Conservation (phyloP, 2,113 vertebrate genomes). For the Gobiocypris rarus region DNA sequence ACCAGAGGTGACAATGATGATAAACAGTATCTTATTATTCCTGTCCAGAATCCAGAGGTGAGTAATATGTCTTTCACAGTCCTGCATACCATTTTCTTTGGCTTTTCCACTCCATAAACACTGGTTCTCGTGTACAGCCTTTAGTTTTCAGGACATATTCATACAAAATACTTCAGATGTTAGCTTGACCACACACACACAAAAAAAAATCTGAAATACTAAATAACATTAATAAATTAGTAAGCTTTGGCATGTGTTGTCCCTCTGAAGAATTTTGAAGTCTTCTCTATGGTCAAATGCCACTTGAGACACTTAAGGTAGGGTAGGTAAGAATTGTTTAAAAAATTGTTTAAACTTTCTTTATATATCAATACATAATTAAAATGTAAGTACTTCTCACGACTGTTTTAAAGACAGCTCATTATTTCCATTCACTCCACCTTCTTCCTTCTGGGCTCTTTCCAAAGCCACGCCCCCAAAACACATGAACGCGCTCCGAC, state of each 20-base stretch:
- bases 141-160: neutral
- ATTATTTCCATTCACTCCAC: too few relatives aligned
- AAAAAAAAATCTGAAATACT: neutral
- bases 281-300: neutral
- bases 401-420: too few relatives aligned
- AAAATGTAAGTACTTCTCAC: too few relatives aligned
- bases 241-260: neutral
- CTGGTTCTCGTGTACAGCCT: neutral
- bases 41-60: slow-evolving; percentile 6
- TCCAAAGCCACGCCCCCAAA: too few relatives aligned
- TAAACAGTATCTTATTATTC: slow-evolving; percentile 38
- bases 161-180: neutral
- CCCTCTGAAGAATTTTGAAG: too few relatives aligned
- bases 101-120: neutral
- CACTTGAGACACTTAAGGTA: neutral
- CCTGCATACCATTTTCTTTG: neutral
- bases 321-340: too few relatives aligned
- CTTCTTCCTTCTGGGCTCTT: too few relatives aligned
- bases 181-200: neutral
- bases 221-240: neutral
- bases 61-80: neutral
- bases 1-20: slow-evolving; percentile 18
- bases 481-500: too few relatives aligned
- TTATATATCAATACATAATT: too few relatives aligned
- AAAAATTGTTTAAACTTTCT: too few relatives aligned